Percentiles rank a stretch among this genome's conserved stretches.
Conservation (phyloP, 2,113 vertebrate species). For the Paedocypris sp. region DNA sequence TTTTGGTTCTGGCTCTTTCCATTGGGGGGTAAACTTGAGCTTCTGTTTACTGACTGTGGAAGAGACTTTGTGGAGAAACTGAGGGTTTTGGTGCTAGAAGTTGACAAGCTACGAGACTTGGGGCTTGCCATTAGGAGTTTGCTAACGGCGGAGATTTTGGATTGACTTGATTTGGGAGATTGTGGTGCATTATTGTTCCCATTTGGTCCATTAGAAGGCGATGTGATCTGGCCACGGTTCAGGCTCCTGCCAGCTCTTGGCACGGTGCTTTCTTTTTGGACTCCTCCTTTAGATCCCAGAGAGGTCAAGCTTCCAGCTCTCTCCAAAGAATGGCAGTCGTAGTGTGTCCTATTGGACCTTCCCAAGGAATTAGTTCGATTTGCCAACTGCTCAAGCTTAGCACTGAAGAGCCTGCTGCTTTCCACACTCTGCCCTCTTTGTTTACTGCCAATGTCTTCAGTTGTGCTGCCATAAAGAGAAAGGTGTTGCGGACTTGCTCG, state of each 20-base stretch:
- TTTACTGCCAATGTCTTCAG: constrained; percentile 64
- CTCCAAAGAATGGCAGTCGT: constrained; percentile 85
- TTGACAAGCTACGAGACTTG: constrained; percentile 77
- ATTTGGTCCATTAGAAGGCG: constrained; percentile 53
- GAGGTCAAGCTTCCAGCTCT: constrained; percentile 78
- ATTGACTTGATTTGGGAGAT: constrained; percentile 73
- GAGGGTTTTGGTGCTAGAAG: constrained; percentile 84
- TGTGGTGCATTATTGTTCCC: constrained; percentile 57
- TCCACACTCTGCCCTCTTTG: constrained; percentile 63
- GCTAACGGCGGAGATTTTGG: constrained; percentile 89
- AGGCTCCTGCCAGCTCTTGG: constrained; percentile 75
- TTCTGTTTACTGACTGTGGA: constrained; percentile 77
- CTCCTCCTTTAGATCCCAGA: constrained; percentile 60
- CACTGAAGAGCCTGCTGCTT: constrained; percentile 85
- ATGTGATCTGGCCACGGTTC: constrained; percentile 66
- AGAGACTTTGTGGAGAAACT: constrained; percentile 96
- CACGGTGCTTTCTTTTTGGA: constrained; percentile 77
- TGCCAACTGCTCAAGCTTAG: constrained; percentile 85
- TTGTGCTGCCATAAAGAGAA: constrained; percentile 53
- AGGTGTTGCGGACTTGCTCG: constrained; percentile 75
- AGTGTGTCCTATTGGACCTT: constrained; percentile 69
- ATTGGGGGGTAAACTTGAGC: constrained; percentile 72
- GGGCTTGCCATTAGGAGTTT: constrained; percentile 90
- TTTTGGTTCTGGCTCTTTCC: constrained; percentile 51
- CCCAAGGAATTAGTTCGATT: constrained; percentile 86